Percentiles rank a stretch among this genome's conserved stretches.
These are phyloP conservation scores for Tribolium freemani DNA, from an alignment of 2,888 invertebrate species.

Conservation along the genomic window DNA sequence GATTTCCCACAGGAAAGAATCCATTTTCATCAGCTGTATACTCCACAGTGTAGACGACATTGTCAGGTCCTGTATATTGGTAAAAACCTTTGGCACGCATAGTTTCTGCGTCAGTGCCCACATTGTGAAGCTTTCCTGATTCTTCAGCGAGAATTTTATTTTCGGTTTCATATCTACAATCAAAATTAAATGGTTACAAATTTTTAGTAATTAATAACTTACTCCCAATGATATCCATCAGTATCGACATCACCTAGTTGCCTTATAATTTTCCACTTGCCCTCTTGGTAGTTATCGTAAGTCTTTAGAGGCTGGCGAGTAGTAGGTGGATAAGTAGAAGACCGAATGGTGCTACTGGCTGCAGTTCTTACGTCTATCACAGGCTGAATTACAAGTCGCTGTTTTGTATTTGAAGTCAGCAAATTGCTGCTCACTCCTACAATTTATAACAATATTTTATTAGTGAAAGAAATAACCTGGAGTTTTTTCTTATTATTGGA, in stretches of 20 bases:
- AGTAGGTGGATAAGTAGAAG: neutral
- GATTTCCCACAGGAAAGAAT: slow-evolving; percentile 71
- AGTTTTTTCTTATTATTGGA: too few relatives aligned
- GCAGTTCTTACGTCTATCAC: slow-evolving; percentile 12
- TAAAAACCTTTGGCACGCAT: slow-evolving; percentile 77
- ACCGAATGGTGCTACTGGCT: slow-evolving; percentile 1
- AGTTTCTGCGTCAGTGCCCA: slow-evolving; percentile 71
- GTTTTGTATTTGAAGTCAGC: neutral
- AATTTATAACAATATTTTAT: neutral
- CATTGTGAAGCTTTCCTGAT: slow-evolving; percentile 69
- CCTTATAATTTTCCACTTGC: slow-evolving; percentile 71
- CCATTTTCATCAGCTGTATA: slow-evolving; percentile 77
- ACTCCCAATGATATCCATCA: slow-evolving; percentile 71
- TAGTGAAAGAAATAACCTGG: too few relatives aligned
- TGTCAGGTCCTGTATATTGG: slow-evolving; percentile 78
- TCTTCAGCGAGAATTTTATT: slow-evolving; percentile 76
- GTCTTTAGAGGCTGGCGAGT: slow-evolving; percentile 10
- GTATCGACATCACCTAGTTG: slow-evolving; percentile 70
- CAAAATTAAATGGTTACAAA: neutral
- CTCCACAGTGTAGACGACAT: slow-evolving; percentile 72
- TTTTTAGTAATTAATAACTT: slow-evolving; percentile 41
- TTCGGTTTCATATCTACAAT: slow-evolving; percentile 72
- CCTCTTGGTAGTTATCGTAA: slow-evolving; percentile 33
- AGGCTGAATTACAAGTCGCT: slow-evolving; percentile 4
- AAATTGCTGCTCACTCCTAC: neutral